Evolutionary conservation across 2,888 invertebrate genomes (phyloP), one percentile per base, ranked within the genome.

Genomic region (Dorcus hopei): DNA sequence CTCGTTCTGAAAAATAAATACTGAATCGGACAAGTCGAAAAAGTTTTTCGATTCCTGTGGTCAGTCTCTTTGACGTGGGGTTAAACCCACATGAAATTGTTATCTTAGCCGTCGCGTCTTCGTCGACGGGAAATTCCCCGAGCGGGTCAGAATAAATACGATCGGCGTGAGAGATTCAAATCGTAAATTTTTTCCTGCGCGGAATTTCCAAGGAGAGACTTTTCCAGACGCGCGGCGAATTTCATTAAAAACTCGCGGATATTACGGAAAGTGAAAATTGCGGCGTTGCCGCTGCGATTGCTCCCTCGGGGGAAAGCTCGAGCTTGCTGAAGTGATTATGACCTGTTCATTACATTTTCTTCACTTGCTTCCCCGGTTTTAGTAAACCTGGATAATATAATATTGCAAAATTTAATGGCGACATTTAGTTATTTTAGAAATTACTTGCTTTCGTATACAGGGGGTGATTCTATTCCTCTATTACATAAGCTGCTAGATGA

Each of bases 61-160:
- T 9, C 41, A 40, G 41, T 54, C 54, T 49, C 54, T 54, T 56
- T 56, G 49, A 42, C 19, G 40, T 26, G 50, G 43, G 49, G 42
- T 41, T 49, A 56, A 50, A 56, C 49, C 49, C 50, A 56, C 43
- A 56, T 56, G 45, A 56, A 56, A 56, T 56, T 56, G 56, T 50
- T 50, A 56, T 56, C 56, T 55, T 39, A 26, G 50, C n/a, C 42
- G 33, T 50, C 50, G 50, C 26, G 14, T 11, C 38, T 49, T 41
- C n/a, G 9, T 41, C 41, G 41, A 41, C 41, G 42, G 14, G 42
- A 42, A 42, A 42, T 45, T 11, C 19, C 45, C 14, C 3, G 19
- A 45, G 45, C 9, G 19, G 9, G 23, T 19, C 45, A 1, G 14
- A 16, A 45, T 19, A 45, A 16, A 45, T 45, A 19, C 45, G 19